Evolutionary conservation across 2,888 invertebrate genomes (phyloP).

Genomic region (Eupithecia tripunctaria): DNA sequence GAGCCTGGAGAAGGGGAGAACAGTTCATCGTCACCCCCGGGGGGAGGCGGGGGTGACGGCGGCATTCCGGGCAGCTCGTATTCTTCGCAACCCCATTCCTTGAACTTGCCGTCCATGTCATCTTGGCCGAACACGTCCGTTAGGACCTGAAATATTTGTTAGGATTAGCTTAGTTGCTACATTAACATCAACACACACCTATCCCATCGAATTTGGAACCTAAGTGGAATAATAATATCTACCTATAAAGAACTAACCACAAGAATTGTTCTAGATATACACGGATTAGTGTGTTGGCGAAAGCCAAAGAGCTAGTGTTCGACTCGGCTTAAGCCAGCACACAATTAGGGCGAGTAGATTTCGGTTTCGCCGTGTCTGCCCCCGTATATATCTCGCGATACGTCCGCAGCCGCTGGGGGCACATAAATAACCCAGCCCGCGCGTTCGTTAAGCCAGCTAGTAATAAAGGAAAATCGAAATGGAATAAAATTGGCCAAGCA

Average conservation of each 20-base stretch:
- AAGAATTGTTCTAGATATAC: slow-evolving; percentile 47
- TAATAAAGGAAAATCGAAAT: slow-evolving; percentile 85
- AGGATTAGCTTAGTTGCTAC: slow-evolving; percentile 3
- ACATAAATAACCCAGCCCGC: slow-evolving; percentile 82
- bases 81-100: slow-evolving; percentile 86
- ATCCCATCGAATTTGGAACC: not conserved
- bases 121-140: slow-evolving; percentile 90
- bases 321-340: slow-evolving; percentile 74
- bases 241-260: slow-evolving; percentile 1
- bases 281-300: slow-evolving; percentile 70
- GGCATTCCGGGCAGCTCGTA: slow-evolving; percentile 90
- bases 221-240: not conserved
- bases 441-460: slow-evolving; percentile 83
- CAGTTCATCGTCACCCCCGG: slow-evolving; percentile 92
- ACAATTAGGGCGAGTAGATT: slow-evolving; percentile 80
- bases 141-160: slow-evolving; percentile 83
- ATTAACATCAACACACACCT: not conserved
- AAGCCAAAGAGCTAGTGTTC: slow-evolving; percentile 52
- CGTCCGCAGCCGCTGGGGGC: slow-evolving; percentile 82
- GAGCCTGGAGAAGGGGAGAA: slow-evolving; percentile 91
- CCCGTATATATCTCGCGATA: slow-evolving; percentile 81
- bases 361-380: slow-evolving; percentile 71
- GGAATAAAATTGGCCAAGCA: slow-evolving; percentile 83
- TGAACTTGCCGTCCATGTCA: slow-evolving; percentile 79
- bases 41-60: slow-evolving; percentile 89